A percentile compares a stretch with the other conserved stretches of the same genome.
Evolutionary conservation across 30 jellyfish, hydroid and myxozoan genomes (phyloP).

Genomic region (Sanderia malayensis): DNA sequence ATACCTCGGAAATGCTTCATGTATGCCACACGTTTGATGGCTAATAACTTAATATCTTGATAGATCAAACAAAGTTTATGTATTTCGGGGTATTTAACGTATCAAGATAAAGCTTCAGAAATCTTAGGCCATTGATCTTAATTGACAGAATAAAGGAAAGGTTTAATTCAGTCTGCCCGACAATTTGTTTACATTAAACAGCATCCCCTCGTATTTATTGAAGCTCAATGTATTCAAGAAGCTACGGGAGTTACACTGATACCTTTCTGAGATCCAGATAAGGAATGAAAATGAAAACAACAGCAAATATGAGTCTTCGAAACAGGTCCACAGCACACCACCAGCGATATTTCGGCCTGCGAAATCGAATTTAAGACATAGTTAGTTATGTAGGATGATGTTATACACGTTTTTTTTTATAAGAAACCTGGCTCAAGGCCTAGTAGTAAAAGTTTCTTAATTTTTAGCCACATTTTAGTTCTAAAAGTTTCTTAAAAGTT

Average conservation of each 20-base stretch:
- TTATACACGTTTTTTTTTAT: no score
- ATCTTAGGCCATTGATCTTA: neutral
- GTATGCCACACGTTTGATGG: neutral
- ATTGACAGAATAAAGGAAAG: neutral
- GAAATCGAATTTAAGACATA: neutral
- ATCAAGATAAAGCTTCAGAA: neutral
- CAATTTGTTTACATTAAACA: no score
- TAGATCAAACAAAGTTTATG: neutral
- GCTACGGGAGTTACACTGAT: neutral
- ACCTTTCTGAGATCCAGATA: conserved; percentile 55
- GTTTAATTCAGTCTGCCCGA: neutral
- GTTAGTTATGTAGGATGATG: neutral
- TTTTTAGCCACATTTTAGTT: no score
- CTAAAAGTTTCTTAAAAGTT: no score
- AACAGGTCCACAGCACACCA: conserved; percentile 75
- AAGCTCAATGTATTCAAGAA: neutral
- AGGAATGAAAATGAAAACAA: conserved; percentile 48
- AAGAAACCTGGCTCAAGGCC: no score
- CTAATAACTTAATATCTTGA: neutral
- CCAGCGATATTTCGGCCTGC: conserved; percentile 75
- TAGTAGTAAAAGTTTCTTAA: no score
- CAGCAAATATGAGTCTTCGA: conserved; percentile 55
- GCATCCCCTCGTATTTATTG: neutral
- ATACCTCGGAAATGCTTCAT: neutral
- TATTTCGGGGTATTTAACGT: neutral